Base-by-base conservation (phyloP, 2,888 invertebrate species). In the Gerris lacustris region DNA sequence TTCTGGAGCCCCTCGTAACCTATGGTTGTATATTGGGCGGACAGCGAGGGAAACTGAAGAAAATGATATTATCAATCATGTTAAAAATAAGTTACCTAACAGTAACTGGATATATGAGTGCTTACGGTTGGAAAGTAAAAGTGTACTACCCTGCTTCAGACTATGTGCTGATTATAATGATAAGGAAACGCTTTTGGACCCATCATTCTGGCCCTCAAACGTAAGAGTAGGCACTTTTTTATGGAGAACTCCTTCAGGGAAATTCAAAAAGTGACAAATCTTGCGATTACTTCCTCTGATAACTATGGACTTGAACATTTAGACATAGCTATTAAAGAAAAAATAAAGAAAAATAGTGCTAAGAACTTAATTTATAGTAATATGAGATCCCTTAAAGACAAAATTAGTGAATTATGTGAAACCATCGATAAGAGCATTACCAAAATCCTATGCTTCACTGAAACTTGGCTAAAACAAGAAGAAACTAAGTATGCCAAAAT, bases 391-490 rank as follows among this genome's bases (percentile, higher is more conserved):
- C 55, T 55, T 15, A 55, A 55, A 55, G 55, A 55, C 55, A 55
- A 55, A 55, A 55, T 55, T 15, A 55, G 5, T 55, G 55, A 55
- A 15, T 15, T 55, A 55, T 11, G 15, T 55, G 11, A 55, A 15
- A 55, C 55, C 55, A 55, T 55, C 15, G 55, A 55, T 9, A 55
- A 55, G 55, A 55, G 55, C 15, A 15, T 2, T 2, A 55, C 55
- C 55, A 55, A 55, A 55, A 15, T 55, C 15, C 55, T 55, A 55
- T 55, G 55, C 55, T 55, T 55, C 55, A 55, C 55, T 55, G 55
- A 55, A 55, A 55, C 55, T 11, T 55, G 55, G 55, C 15, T 55
- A 55, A 55, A 55, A 55, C 55, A 55, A 55, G 31, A 55, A 55
- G 2, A 4, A 55, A 55, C 55, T 15, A 55, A 55, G 55, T 55